Evolutionary conservation across 2,797 vertebrate genomes (phyloP).

Genomic region (Hapalemur alaotrensis): DNA sequence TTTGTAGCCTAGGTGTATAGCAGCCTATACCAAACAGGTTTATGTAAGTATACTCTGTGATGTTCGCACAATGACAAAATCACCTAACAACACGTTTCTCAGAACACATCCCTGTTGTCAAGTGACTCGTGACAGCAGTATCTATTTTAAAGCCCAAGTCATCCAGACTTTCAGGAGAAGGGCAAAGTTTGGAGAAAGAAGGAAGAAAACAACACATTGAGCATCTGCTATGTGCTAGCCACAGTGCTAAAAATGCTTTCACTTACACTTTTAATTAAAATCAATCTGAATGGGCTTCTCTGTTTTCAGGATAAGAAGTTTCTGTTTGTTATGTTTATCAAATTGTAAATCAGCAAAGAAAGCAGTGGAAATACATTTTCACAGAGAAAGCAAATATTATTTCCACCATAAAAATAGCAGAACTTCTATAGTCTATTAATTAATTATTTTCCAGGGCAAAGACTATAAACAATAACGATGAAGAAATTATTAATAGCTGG

Average conservation of each 20-base stretch:
- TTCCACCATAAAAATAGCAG: background rate
- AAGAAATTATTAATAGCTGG: background rate
- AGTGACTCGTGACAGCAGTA: background rate
- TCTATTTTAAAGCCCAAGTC: background rate
- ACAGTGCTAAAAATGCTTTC: background rate
- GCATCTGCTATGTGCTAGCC: background rate
- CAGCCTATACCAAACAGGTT: background rate
- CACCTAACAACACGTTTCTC: background rate
- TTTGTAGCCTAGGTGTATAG: background rate
- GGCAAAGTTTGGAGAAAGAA: background rate
- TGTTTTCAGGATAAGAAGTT: background rate
- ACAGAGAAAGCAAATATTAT: background rate
- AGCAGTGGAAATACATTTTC: background rate
- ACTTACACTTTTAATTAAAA: conserved; percentile 9
- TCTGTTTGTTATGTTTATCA: background rate
- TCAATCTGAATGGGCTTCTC: background rate
- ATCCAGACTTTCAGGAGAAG: background rate
- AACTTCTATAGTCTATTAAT: background rate
- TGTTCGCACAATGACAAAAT: background rate
- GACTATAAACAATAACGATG: background rate
- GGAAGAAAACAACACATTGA: background rate
- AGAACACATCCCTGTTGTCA: background rate
- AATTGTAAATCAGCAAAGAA: background rate
- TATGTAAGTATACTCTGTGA: background rate
- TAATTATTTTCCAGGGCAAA: background rate